phyloP scores from a whole-genome alignment of 2,888 invertebrate species.

The Perithous albicinctus region DNA sequence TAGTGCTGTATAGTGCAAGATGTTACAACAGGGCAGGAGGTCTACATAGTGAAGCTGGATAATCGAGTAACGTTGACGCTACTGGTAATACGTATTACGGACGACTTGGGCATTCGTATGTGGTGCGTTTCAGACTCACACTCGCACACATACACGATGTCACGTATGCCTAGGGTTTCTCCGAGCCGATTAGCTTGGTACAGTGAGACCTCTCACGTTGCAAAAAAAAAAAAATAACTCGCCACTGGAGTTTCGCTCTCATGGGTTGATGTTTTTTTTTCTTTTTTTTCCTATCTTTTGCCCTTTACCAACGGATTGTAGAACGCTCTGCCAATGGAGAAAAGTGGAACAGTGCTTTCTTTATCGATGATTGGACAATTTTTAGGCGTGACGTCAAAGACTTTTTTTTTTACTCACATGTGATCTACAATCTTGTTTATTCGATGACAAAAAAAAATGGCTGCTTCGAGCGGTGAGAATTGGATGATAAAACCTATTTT shows the following conservation, averaged over 20 bases:
- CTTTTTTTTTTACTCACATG: no score
- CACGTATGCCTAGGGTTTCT: slow-evolving; percentile 62
- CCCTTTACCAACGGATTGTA: not conserved
- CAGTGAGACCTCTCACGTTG: slow-evolving; percentile 34
- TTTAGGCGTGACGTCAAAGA: not conserved
- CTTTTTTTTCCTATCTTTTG: not conserved
- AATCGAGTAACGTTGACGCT: slow-evolving; percentile 57
- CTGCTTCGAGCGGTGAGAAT: no score
- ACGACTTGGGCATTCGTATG: slow-evolving; percentile 5
- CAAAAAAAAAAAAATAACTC: no score
- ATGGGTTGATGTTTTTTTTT: not conserved
- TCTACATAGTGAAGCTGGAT: slow-evolving; percentile 36
- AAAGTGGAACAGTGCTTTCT: not conserved
- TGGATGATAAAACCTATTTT: no score
- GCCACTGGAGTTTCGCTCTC: no score
- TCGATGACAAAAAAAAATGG: not conserved
- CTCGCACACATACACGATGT: slow-evolving; percentile 22
- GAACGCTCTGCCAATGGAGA: not conserved
- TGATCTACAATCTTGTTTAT: no score
- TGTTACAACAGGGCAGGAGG: slow-evolving; percentile 10
- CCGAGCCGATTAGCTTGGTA: slow-evolving; percentile 53
- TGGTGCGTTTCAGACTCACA: slow-evolving; percentile 20
- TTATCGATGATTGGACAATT: not conserved
- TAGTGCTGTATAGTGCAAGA: not conserved
- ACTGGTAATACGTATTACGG: slow-evolving; percentile 50